Percentiles rank a stretch among this genome's conserved stretches.
Evolutionary conservation across 2,113 vertebrate species (phyloP).

Genomic region (Pelvicachromis taeniatus): DNA sequence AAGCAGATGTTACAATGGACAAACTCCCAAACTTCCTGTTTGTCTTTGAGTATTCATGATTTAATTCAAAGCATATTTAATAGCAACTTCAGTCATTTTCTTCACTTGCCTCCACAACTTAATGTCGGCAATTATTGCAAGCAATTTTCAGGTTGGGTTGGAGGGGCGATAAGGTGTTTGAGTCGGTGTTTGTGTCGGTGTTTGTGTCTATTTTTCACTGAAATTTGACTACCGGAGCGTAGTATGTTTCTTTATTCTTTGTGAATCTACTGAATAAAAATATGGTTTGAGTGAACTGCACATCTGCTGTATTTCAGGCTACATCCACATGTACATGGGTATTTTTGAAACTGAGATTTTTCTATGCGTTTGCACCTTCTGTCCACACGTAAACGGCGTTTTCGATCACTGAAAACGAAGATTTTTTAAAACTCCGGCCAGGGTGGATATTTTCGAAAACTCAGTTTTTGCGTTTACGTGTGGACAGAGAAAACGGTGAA

Average conservation of each 20-base stretch:
- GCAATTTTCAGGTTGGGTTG: neutral
- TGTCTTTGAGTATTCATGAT: neutral
- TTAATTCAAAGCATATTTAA: neutral
- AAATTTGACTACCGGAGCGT: fast-evolving
- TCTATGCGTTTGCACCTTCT: too few species aligned
- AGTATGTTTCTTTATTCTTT: neutral
- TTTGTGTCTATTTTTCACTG: neutral
- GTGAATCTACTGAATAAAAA: neutral
- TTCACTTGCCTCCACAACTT: neutral
- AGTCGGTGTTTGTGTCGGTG: neutral
- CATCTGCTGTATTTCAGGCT: neutral
- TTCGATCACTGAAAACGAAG: too few species aligned
- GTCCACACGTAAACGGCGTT: too few species aligned
- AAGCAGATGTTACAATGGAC: neutral
- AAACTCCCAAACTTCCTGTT: neutral
- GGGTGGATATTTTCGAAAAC: too few species aligned
- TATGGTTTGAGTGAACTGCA: neutral
- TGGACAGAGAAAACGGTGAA: too few species aligned
- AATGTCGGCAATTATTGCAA: neutral
- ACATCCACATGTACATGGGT: too few species aligned
- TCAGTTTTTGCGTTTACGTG: too few species aligned
- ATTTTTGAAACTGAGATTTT: too few species aligned
- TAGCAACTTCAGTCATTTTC: neutral
- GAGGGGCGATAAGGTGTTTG: neutral
- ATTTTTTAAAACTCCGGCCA: too few species aligned